Conservation (phyloP, 2,888 invertebrate species). For the Pogonocherus hispidulus region DNA sequence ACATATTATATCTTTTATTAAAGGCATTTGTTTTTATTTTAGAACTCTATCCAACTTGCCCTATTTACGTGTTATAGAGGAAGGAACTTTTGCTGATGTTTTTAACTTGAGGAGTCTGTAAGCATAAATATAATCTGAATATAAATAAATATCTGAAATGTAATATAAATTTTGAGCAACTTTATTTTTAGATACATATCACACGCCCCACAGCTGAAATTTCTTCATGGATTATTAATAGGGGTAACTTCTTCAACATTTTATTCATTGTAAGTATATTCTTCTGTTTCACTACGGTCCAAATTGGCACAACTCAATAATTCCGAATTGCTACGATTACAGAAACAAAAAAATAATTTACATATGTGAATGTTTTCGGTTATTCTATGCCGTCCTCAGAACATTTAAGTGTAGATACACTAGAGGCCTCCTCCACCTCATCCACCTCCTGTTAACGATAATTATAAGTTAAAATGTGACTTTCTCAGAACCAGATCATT, state of each 20-base stretch:
- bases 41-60: conserved; percentile 74
- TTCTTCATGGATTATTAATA: conserved; percentile 70
- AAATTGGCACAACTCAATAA: too few species aligned
- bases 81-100: conserved; percentile 74
- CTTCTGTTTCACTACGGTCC: background rate
- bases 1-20: too few species aligned
- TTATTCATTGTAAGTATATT: conserved; percentile 74
- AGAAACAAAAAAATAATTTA: too few species aligned
- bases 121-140: conserved; percentile 50
- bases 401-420: too few species aligned
- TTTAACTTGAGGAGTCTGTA: conserved; percentile 70
- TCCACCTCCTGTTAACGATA: too few species aligned
- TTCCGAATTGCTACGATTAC: too few species aligned
- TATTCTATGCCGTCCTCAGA: too few species aligned
- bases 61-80: conserved; percentile 71
- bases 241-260: conserved; percentile 71
- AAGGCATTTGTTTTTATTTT: too few species aligned
- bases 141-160: background rate
- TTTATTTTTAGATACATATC: conserved; percentile 75
- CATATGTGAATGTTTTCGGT: too few species aligned
- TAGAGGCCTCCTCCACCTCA: too few species aligned
- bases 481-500: too few species aligned
- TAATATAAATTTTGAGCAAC: background rate
- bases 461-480: too few species aligned
- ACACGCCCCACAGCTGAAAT: conserved; percentile 75